Conservation (phyloP, 2,113 vertebrate genomes). For the Dunckerocampus dactyliophorus region DNA sequence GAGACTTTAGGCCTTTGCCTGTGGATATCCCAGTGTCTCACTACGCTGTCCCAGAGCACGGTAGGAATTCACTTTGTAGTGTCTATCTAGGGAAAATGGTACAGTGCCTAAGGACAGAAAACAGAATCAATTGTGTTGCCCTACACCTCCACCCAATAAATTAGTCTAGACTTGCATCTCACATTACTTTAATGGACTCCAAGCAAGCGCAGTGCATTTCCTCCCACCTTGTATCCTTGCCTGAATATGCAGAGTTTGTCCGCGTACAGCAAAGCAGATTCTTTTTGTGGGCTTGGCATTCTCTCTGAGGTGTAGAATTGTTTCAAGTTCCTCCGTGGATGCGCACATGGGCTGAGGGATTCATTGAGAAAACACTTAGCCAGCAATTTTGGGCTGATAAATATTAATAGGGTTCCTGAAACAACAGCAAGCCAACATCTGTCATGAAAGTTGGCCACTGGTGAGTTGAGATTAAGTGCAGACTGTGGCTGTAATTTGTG, state of each 20-base stretch:
- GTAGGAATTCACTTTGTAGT: constrained; percentile 72
- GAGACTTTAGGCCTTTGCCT: constrained; percentile 54
- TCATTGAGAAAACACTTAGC: constrained; percentile 48
- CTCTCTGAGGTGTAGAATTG: constrained; percentile 49
- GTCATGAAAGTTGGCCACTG: constrained; percentile 17
- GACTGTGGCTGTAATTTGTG: neutral
- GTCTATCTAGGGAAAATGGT: constrained; percentile 60
- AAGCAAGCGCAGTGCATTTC: neutral
- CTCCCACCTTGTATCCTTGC: neutral
- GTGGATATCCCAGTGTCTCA: constrained; percentile 61
- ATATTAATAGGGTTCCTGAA: constrained; percentile 40
- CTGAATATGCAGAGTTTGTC: neutral
- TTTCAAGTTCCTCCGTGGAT: constrained; percentile 45
- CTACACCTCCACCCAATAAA: constrained; percentile 43
- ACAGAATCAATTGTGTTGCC: constrained; percentile 57
- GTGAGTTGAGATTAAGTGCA: constrained; percentile 2
- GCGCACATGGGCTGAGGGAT: constrained; percentile 26
- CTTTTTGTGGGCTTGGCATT: constrained; percentile 29
- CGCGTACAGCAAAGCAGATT: constrained; percentile 19
- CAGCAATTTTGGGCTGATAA: constrained; percentile 47
- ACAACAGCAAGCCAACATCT: constrained; percentile 37
- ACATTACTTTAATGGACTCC: constrained; percentile 5
- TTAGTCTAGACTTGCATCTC: constrained; percentile 46
- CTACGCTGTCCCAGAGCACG: constrained; percentile 58
- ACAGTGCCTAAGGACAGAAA: constrained; percentile 58